Evolutionary conservation across 2,888 invertebrate species (phyloP).

Genomic region (Drosophila sordidapex): DNA sequence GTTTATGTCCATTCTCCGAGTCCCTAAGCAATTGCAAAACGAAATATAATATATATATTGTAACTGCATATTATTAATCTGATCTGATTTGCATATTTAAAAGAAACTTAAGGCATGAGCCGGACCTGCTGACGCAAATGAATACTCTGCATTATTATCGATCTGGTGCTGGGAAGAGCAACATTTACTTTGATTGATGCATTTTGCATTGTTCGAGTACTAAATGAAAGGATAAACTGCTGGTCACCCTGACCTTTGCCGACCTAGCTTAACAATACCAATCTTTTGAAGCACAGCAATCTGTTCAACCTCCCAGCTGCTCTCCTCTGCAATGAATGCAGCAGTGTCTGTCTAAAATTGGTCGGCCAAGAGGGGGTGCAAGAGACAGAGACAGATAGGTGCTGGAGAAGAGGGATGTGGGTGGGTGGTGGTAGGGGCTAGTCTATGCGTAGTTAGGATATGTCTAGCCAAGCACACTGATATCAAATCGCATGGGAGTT

Average conservation of each 20-base stretch:
- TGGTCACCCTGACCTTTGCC: not conserved
- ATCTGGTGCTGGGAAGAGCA: not conserved
- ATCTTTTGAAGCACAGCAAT: not conserved
- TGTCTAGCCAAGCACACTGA: constrained; percentile 28
- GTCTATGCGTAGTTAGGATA: not conserved
- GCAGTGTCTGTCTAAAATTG: not conserved
- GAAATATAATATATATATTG: not conserved
- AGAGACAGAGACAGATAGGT: not conserved
- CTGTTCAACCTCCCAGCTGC: constrained; percentile 9
- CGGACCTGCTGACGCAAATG: not conserved
- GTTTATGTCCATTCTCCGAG: not conserved
- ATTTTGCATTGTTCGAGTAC: not conserved
- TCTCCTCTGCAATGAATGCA: constrained; percentile 1
- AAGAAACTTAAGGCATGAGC: not conserved
- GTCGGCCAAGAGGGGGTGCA: not conserved
- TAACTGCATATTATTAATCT: not conserved
- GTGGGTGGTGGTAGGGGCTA: not conserved
- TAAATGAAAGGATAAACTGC: constrained; percentile 1
- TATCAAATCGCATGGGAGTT: constrained; percentile 31
- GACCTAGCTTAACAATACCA: constrained; percentile 28
- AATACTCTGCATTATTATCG: not conserved
- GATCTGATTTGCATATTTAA: not conserved
- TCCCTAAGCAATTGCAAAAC: not conserved
- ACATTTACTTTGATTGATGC: not conserved
- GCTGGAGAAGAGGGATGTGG: not conserved